A percentile compares a stretch with the other conserved stretches of the same genome.
phyloP scores from a whole-genome alignment of 2,888 invertebrate genomes.

The Drosophila siamana region DNA sequence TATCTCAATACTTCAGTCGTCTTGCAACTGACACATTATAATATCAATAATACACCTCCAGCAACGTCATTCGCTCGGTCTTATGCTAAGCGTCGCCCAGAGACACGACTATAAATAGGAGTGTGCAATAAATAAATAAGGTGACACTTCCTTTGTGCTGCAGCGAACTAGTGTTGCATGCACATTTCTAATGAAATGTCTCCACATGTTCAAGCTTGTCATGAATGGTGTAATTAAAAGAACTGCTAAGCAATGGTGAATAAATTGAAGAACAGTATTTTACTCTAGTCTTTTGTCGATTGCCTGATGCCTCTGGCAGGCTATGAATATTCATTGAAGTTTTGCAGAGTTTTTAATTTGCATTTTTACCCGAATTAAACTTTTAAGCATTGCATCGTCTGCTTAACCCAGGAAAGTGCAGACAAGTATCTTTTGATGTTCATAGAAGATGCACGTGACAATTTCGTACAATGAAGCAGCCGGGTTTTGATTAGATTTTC shows the following conservation, averaged over 20 bases:
- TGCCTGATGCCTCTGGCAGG: not conserved
- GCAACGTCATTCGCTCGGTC: not conserved
- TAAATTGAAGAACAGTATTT: not conserved
- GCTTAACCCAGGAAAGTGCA: not conserved
- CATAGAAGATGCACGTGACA: not conserved
- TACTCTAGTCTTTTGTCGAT: not conserved
- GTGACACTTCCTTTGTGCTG: not conserved
- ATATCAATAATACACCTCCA: constrained; percentile 9
- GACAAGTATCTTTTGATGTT: not conserved
- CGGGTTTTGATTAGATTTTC: not conserved
- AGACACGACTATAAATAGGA: constrained; percentile 18
- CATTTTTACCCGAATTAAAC: not conserved
- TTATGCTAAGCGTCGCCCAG: constrained; percentile 8
- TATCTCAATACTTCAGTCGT: constrained; percentile 10
- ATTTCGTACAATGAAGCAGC: not conserved
- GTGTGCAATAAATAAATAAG: constrained; percentile 1
- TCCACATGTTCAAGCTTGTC: not conserved
- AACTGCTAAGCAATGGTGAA: not conserved
- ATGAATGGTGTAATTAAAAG: not conserved
- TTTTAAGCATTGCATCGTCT: not conserved
- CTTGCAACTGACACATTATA: constrained; percentile 39
- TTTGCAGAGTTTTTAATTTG: not conserved
- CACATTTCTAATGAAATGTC: not conserved
- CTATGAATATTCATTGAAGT: not conserved
- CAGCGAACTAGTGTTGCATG: not conserved